Evolutionary conservation across 2,797 vertebrate species (phyloP).

Genomic region (Macroramphosus scolopax): DNA sequence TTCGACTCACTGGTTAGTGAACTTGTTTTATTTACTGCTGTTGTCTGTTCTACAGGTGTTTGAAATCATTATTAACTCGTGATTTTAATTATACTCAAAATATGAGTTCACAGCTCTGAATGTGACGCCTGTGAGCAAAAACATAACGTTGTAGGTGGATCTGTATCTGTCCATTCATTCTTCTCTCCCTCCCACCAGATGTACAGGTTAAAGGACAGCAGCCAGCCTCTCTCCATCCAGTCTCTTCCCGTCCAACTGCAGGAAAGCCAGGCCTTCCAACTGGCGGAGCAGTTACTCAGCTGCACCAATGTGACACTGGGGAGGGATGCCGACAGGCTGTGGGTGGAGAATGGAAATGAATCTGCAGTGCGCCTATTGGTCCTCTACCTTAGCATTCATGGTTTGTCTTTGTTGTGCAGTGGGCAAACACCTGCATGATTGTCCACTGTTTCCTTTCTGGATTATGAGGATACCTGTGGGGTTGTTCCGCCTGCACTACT

Average conservation of each 20-base stretch:
- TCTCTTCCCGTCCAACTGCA: constrained; percentile 66
- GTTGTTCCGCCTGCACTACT: too few species aligned
- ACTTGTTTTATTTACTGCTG: neutral
- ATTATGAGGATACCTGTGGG: too few species aligned
- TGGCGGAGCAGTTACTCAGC: constrained; percentile 76
- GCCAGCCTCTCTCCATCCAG: constrained; percentile 48
- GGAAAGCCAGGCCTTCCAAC: constrained; percentile 69
- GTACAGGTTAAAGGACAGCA: constrained; percentile 24
- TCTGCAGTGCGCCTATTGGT: constrained; percentile 63
- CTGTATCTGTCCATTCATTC: neutral
- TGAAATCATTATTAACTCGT: neutral
- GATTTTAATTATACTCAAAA: neutral
- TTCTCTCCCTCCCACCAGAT: constrained; percentile 30
- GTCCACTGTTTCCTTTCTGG: too few species aligned
- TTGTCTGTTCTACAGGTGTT: neutral
- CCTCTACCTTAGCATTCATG: constrained; percentile 78
- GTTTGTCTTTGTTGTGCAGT: constrained; percentile 66
- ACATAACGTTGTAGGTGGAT: too few species aligned
- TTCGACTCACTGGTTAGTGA: constrained; percentile 81
- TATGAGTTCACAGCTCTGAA: too few species aligned
- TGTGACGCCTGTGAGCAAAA: too few species aligned
- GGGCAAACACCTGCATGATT: neutral
- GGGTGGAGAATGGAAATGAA: constrained; percentile 51
- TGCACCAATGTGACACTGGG: constrained; percentile 72
- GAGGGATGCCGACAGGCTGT: constrained; percentile 63